Evolutionary conservation across 2,888 invertebrate genomes (phyloP), one percentile per base, ranked within the genome.

Genomic region (Zhuqinia jingwanae): DNA sequence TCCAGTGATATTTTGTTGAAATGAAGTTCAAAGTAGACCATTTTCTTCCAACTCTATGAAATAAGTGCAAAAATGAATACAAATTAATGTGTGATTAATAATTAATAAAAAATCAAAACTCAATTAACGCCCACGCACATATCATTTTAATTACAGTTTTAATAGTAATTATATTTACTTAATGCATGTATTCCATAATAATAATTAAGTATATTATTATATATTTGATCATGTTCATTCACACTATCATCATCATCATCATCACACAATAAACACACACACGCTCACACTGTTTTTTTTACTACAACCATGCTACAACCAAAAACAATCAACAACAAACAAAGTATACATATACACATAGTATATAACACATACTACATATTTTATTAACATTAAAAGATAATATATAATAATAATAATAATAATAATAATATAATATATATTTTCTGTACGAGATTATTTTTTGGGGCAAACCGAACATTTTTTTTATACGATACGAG

Each of bases 151-250:
- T 60, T 63, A 65, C 42, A 76, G 75, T 78, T 83, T 76, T 83
- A 73, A 73, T 73, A 73, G 73, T 50, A 83, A 76, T 83, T 60
- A 65, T 76, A 76, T 83, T 83, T 53, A 65, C 83, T 76, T 65
- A 81, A 27, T n/a, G 42, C 45, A 60, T 36, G 42, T n/a, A n/a
- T n/a, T n/a, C n/a, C n/a, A n/a, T n/a, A n/a, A n/a, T n/a, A n/a
- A n/a, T n/a, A n/a, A n/a, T n/a, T n/a, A n/a, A n/a, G n/a, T n/a
- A n/a, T n/a, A n/a, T n/a, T 63, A 42, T 27, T 63, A 56, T 60
- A 47, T 58, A 25, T 73, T 56, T 60, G 36, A 10, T 65, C 30
- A 27, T 81, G 60, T 70, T 45, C 81, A 73, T 73, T 65, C 73
- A 81, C n/a, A n/a, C n/a, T n/a, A n/a, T n/a, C n/a, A n/a, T n/a